Evolutionary conservation across 1,140 invertebrate genomes (phyloP), one percentile per base, ranked within the genome.

Genomic region (Steinernema khuongi): DNA sequence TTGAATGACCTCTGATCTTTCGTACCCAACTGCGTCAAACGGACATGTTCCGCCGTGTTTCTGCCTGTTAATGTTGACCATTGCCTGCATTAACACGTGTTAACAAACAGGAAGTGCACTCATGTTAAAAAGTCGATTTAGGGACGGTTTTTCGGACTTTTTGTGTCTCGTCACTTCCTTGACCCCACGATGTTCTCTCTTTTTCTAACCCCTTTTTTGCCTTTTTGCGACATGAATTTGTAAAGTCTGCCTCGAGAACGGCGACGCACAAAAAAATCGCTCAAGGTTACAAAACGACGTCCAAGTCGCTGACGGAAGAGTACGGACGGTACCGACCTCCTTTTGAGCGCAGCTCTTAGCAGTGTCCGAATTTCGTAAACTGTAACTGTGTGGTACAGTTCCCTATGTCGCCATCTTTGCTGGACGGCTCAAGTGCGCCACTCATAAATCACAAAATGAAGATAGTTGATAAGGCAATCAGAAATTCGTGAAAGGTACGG

Each of bases 401-500:
- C 19, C 11, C 19, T 14, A 60, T 11, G 36, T n/a, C 36, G 36
- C 36, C 36, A n/a, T 41, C 36, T 4, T 22, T 14, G 14, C 50
- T 60, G 50, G 26, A 60, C 22, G 26, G 26, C 19, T 60, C 50
- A 26, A 60, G 50, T 22, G 50, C 50, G 50, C 7, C 50, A 60
- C 50, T 60, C 50, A 60, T 60, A 60, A 60, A 60, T 60, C 50
- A 60, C 50, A 60, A 60, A 41, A 7, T n/a, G 50, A n/a, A 60
- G 50, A 14, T 17, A 17, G 11, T 60, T 60, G 50, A 14, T 60
- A 60, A 60, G 50, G 19, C 50, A 11, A 14, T 60, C 50, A 60
- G 26, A 60, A 60, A 4, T 60, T 60, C 7, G 50, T 17, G 50
- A 60, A 60, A 2, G 26, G 26, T 26, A 60, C 50, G 50, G 50